phyloP scores from a whole-genome alignment of 2,888 invertebrate species.

The Mermis nigrescens region DNA sequence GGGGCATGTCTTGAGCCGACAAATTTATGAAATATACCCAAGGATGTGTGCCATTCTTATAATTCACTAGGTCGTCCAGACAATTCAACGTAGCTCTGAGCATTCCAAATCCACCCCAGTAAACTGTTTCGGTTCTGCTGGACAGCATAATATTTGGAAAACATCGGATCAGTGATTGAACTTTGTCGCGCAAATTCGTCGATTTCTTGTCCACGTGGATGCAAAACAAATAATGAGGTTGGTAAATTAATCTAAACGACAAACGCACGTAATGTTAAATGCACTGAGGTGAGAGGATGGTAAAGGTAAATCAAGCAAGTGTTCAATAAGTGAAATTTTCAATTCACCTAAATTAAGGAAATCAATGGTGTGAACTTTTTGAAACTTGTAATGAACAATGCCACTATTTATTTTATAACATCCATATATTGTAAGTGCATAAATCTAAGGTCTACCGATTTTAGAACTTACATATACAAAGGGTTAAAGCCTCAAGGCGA shows the following conservation, averaged over 20 bases:
- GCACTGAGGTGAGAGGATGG: no score
- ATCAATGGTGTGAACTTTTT: no score
- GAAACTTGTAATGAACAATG: no score
- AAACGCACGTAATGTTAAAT: no score
- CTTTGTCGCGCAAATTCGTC: background rate
- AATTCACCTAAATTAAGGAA: no score
- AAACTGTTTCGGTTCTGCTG: background rate
- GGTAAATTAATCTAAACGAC: conserved; percentile 29
- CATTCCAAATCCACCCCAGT: conserved; percentile 17
- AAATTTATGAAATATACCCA: conserved; percentile 34
- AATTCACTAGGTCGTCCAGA: conserved; percentile 11
- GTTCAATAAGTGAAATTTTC: no score
- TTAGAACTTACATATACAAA: no score
- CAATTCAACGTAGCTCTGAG: conserved; percentile 17
- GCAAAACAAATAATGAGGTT: conserved; percentile 31
- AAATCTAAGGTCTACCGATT: no score
- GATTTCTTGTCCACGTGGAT: conserved; percentile 30
- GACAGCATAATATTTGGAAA: conserved; percentile 7
- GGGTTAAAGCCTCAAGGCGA: no score
- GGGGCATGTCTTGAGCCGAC: conserved; percentile 31
- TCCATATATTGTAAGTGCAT: no score
- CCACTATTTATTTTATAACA: no score
- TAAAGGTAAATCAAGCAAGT: no score
- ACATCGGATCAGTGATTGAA: background rate
- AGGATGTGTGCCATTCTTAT: background rate